Evolutionary conservation across 2,797 vertebrate genomes (phyloP).

Genomic region (Poeciliopsis paucimaculata): DNA sequence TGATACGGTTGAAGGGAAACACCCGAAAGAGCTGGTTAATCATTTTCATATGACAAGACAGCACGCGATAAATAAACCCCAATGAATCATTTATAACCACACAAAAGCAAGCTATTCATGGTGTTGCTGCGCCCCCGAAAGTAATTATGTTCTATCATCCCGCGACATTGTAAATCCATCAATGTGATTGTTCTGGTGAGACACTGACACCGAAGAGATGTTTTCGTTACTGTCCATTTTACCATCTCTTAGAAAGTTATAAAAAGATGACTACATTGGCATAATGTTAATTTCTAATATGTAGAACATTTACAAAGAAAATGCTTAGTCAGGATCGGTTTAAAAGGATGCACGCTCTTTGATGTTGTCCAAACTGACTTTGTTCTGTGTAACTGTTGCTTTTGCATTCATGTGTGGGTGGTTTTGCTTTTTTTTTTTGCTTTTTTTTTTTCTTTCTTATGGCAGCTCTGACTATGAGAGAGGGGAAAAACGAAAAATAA

Average conservation of each 20-base stretch:
- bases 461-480: background rate
- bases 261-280: conserved; percentile 31
- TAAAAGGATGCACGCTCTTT: background rate
- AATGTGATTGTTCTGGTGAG: conserved; percentile 58
- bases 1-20: conserved; percentile 67
- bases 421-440: background rate
- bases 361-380: background rate
- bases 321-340: background rate
- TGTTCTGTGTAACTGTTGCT: background rate
- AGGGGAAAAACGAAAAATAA: background rate
- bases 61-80: conserved; percentile 65
- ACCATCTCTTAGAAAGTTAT: conserved; percentile 39
- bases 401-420: background rate
- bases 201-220: conserved; percentile 55
- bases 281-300: conserved; percentile 33
- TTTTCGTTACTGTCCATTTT: conserved; percentile 55
- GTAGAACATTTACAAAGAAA: background rate
- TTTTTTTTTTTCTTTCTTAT: background rate
- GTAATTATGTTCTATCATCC: conserved; percentile 71
- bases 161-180: conserved; percentile 62
- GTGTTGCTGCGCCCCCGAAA: conserved; percentile 47
- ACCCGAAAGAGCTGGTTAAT: conserved; percentile 68
- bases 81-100: conserved; percentile 69
- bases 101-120: conserved; percentile 58
- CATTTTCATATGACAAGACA: conserved; percentile 73